A percentile compares a stretch with the other conserved stretches of the same genome.
Conservation (phyloP, 1,140 invertebrate genomes). For the Maniola jurtina region DNA sequence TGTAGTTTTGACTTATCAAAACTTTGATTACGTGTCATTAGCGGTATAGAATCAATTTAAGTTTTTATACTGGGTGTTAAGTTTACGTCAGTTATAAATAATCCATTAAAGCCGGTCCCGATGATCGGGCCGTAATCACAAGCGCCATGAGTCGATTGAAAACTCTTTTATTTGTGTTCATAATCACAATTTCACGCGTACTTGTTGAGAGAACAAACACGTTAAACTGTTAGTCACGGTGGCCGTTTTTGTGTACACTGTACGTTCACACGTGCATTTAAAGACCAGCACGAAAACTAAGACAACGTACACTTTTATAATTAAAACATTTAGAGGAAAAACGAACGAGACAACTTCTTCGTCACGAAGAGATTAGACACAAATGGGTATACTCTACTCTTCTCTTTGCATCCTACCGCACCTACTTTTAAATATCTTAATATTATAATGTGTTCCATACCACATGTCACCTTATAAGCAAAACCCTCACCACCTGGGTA, state of each 20-base stretch:
- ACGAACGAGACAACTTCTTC: not conserved
- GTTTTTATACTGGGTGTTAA: constrained; percentile 9
- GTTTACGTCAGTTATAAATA: constrained; percentile 17
- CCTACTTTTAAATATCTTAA: too few relatives aligned
- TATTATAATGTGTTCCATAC: too few relatives aligned
- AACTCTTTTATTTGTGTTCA: constrained; percentile 57
- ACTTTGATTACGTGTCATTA: constrained; percentile 14
- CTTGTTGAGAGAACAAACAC: constrained; percentile 61
- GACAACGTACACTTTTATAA: constrained; percentile 45
- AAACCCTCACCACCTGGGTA: too few relatives aligned
- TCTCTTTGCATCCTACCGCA: too few relatives aligned
- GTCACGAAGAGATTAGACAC: not conserved
- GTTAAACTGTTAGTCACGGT: constrained; percentile 71
- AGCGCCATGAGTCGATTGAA: constrained; percentile 44
- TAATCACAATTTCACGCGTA: constrained; percentile 73
- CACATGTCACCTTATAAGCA: too few relatives aligned
- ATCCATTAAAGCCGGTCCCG: constrained; percentile 14
- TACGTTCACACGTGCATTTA: constrained; percentile 48
- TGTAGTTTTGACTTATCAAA: constrained; percentile 2
- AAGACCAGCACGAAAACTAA: constrained; percentile 33
- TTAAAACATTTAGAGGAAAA: constrained; percentile 36
- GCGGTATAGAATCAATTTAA: constrained; percentile 8
- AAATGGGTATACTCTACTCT: too few relatives aligned
- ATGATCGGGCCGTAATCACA: constrained; percentile 35
- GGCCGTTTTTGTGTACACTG: constrained; percentile 53